Conservation (phyloP, 1,140 invertebrate genomes). For the Dendroctonus ponderosae region DNA sequence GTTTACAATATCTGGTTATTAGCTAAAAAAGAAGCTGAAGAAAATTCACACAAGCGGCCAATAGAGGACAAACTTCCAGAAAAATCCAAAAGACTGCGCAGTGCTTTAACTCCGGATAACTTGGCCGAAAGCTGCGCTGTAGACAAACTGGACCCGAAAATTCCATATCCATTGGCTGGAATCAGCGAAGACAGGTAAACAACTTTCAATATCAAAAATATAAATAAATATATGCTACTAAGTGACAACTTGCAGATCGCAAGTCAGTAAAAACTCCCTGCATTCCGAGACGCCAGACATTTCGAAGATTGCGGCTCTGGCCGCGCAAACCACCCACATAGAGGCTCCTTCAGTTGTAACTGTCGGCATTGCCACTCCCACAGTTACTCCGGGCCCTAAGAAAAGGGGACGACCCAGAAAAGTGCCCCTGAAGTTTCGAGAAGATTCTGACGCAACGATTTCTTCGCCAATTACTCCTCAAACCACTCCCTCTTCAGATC, state of each 20-base stretch:
- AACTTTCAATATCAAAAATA: not conserved
- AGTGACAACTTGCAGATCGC: too few relatives aligned
- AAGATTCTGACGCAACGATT: slow-evolving; percentile 42
- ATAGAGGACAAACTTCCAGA: slow-evolving; percentile 28
- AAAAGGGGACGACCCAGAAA: slow-evolving; percentile 41
- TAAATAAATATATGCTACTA: too few relatives aligned
- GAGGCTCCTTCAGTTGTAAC: slow-evolving; percentile 15
- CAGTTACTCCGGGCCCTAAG: slow-evolving; percentile 32
- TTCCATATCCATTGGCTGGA: slow-evolving; percentile 27
- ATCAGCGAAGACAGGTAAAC: slow-evolving; percentile 40
- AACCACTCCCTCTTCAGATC: not conserved
- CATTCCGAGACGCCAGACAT: slow-evolving; percentile 5
- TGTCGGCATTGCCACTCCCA: slow-evolving; percentile 21
- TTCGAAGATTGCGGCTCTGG: slow-evolving; percentile 22
- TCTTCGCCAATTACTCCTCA: not conserved
- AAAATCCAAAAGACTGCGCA: slow-evolving; percentile 31
- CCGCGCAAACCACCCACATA: slow-evolving; percentile 21
- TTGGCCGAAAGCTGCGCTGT: slow-evolving; percentile 28
- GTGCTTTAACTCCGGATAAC: slow-evolving; percentile 22
- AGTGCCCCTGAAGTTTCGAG: slow-evolving; percentile 42
- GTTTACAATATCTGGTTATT: not conserved
- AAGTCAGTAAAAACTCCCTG: too few relatives aligned
- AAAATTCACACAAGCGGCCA: slow-evolving; percentile 20
- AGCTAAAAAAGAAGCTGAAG: slow-evolving; percentile 24
- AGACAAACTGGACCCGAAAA: slow-evolving; percentile 33